A percentile compares a stretch with the other conserved stretches of the same genome.
These are phyloP conservation scores for Rhyacophila evoluta DNA, from an alignment of 2,888 invertebrate species.

Conservation along the genomic window DNA sequence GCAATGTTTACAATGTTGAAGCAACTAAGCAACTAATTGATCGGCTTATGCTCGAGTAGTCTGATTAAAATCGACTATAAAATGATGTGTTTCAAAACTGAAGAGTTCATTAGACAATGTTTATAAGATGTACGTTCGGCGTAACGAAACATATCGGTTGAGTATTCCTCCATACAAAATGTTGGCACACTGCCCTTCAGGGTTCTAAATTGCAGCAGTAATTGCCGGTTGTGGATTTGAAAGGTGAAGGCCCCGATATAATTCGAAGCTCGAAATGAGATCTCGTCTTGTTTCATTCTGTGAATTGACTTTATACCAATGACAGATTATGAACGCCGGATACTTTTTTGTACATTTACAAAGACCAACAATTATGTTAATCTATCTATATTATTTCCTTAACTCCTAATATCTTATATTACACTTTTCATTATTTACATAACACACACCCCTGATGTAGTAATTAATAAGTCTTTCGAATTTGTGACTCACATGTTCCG, in stretches of 20 bases:
- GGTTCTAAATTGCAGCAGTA: conserved; percentile 7
- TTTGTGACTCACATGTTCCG: too few relatives aligned
- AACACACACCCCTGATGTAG: too few relatives aligned
- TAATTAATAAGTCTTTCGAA: too few relatives aligned
- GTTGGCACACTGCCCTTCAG: conserved; percentile 6
- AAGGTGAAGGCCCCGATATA: conserved; percentile 19
- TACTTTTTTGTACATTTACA: too few relatives aligned
- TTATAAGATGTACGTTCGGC: background rate
- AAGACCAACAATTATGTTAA: too few relatives aligned
- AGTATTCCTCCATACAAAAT: background rate
- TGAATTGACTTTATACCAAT: background rate
- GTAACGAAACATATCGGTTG: background rate
- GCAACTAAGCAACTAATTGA: too few relatives aligned
- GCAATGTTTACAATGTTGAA: too few relatives aligned
- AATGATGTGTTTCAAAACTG: background rate
- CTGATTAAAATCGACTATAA: background rate
- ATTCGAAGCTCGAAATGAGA: background rate
- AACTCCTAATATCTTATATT: too few relatives aligned
- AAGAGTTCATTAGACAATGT: background rate
- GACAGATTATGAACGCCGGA: background rate
- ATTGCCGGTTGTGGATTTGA: background rate
- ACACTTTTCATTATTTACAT: too few relatives aligned
- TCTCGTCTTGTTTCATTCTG: background rate
- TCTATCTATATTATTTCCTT: too few relatives aligned
- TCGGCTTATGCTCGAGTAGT: too few relatives aligned